phyloP scores from a whole-genome alignment of 2,113 vertebrate genomes.

The Alethe castanea region DNA sequence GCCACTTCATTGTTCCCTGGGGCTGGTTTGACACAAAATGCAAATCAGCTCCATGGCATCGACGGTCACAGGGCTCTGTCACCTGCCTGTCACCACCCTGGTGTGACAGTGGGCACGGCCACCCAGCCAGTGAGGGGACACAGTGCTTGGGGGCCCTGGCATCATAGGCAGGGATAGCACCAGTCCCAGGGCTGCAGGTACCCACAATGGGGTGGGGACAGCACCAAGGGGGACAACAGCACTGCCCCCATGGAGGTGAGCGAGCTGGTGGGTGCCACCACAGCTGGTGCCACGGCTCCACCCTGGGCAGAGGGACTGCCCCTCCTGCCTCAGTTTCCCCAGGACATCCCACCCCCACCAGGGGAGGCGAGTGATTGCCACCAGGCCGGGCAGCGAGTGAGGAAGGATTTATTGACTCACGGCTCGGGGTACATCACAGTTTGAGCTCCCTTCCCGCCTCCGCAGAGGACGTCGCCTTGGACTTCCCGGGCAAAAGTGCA shows the following conservation, averaged over 20 bases:
- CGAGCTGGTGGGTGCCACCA: accelerated
- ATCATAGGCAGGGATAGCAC: background rate
- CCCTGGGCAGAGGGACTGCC: background rate
- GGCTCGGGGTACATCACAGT: slow-evolving; percentile 64
- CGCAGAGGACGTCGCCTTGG: slow-evolving; percentile 22
- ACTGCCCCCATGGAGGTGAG: background rate
- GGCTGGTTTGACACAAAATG: background rate
- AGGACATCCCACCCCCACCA: background rate
- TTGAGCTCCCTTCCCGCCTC: slow-evolving; percentile 49
- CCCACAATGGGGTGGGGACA: background rate
- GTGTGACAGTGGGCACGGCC: accelerated
- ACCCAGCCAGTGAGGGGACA: background rate
- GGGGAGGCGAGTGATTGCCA: slow-evolving; percentile 26
- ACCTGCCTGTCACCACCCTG: background rate
- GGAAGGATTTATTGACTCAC: slow-evolving; percentile 68
- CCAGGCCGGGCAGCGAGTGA: slow-evolving; percentile 19
- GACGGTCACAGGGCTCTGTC: accelerated
- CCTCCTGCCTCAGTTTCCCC: background rate
- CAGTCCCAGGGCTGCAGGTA: background rate
- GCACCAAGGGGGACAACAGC: background rate
- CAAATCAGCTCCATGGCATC: background rate
- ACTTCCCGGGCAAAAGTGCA: slow-evolving; percentile 73
- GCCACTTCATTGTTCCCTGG: background rate
- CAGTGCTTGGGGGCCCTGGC: accelerated
- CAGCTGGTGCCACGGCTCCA: accelerated